Evolutionary conservation across 1,140 invertebrate species (phyloP), one percentile per base, ranked within the genome.

Genomic region (Aphidius gifuensis): DNA sequence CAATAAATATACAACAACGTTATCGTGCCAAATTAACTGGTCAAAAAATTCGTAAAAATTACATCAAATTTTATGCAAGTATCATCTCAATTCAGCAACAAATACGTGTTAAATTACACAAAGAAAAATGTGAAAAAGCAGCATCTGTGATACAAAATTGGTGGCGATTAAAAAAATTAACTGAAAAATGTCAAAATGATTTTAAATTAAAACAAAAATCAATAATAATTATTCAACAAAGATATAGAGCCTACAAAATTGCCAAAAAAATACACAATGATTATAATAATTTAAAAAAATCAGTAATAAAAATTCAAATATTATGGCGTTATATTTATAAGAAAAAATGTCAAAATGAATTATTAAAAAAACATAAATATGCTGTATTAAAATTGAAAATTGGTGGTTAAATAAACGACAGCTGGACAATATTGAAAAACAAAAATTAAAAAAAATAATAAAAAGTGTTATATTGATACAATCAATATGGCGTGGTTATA

Each of bases 401-500:
- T 66, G 59, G 16, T 82, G 71, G 68, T 69, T 67, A 62, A 67
- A 56, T 56, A 55, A 5, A 38, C 40, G 16, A 8, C 48, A 61
- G 5, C 75, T 69, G 70, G 79, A 47, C 76, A 73, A 58, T 74
- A 84, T 61, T 69, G 79, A 46, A 69, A 80, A 63, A 76, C 67
- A 3, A 72, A 83, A 44, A 11, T 59, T 23, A 51, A 81, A 74
- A 62, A 53, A 61, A 45, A 23, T 55, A 53, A 68, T 64, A 47
- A 21, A 43, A n/a, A 85, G 87, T 2, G 87, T 86, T 38, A 79
- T 76, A 0, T 83, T 82, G 65, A 89, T 90, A 64, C 88, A 89
- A 82, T 78, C 86, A 11, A 65, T 81, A n/a, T 90, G 86, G 84
- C 84, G 84, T 58, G 88, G 88, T 3, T 84, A 86, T 68, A 71